Conservation (phyloP, 1,140 invertebrate species). For the Epicauta chinensis region DNA sequence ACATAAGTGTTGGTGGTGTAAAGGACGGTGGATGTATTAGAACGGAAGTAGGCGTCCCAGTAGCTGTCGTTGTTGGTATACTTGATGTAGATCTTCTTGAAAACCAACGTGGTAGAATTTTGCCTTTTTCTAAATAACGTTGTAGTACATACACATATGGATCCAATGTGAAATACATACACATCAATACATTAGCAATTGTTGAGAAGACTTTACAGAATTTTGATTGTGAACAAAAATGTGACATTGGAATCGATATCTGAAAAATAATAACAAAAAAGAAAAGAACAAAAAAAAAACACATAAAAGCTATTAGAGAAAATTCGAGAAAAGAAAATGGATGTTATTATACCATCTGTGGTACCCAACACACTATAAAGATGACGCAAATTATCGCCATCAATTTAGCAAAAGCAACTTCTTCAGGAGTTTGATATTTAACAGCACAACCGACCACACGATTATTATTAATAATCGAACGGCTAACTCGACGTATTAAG, state of each 20-base stretch:
- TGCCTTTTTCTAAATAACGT: slow-evolving; percentile 41
- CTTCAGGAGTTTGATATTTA: slow-evolving; percentile 59
- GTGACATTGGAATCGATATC: slow-evolving; percentile 65
- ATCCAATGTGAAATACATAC: slow-evolving; percentile 75
- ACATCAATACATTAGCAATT: slow-evolving; percentile 66
- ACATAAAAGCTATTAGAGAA: not conserved
- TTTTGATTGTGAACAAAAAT: slow-evolving; percentile 39
- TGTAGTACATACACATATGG: slow-evolving; percentile 76
- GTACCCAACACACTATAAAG: slow-evolving; percentile 80
- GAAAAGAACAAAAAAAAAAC: no score
- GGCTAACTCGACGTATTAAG: slow-evolving; percentile 49
- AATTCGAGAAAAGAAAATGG: not conserved
- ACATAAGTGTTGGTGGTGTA: slow-evolving; percentile 12
- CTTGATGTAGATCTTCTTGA: slow-evolving; percentile 21
- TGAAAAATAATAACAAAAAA: slow-evolving; percentile 40
- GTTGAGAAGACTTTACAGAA: slow-evolving; percentile 46
- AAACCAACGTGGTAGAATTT: slow-evolving; percentile 23
- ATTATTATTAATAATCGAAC: slow-evolving; percentile 45
- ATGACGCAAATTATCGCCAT: slow-evolving; percentile 77
- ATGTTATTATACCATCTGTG: slow-evolving; percentile 63
- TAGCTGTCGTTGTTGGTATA: slow-evolving; percentile 24
- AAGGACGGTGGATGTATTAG: slow-evolving; percentile 17
- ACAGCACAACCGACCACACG: slow-evolving; percentile 36
- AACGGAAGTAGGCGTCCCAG: slow-evolving; percentile 24
- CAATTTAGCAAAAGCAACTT: slow-evolving; percentile 73